Percentiles rank a stretch among this genome's conserved stretches.
phyloP scores from a whole-genome alignment of 2,113 vertebrate species.

The Rhabdornis inornatus region DNA sequence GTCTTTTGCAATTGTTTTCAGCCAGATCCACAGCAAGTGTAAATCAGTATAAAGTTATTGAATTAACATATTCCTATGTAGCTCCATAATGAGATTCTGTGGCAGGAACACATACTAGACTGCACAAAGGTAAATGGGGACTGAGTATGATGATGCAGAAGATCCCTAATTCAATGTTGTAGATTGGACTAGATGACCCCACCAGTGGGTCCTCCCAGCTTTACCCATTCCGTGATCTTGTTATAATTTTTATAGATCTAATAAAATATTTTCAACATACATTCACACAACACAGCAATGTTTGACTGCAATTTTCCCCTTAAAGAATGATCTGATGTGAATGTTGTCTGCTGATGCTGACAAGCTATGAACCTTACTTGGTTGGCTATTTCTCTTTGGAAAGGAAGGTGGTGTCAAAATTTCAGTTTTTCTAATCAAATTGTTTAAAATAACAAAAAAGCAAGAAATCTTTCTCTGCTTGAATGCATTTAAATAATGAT shows the following conservation, averaged over 20 bases:
- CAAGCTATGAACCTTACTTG: not conserved
- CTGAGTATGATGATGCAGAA: not conserved
- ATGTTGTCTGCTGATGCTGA: not conserved
- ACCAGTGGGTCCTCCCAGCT: not conserved
- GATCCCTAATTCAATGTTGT: not conserved
- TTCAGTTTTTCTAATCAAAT: not conserved
- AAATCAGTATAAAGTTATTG: not conserved
- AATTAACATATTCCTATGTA: not conserved
- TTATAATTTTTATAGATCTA: not conserved
- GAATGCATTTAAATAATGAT: not conserved
- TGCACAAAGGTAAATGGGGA: not conserved
- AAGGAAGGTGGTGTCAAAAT: not conserved
- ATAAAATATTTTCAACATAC: not conserved
- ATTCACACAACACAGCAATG: not conserved
- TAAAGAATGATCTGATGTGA: not conserved
- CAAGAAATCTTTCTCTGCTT: not conserved
- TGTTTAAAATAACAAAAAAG: not conserved
- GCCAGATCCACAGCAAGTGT: not conserved
- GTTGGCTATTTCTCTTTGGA: not conserved
- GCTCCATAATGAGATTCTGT: not conserved
- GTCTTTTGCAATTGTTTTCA: not conserved
- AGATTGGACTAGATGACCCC: not conserved
- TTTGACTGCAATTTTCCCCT: not conserved
- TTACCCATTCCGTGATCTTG: not conserved
- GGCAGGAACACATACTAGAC: not conserved